Evolutionary conservation across 2,113 vertebrate species (phyloP), one percentile per base, ranked within the genome.

Genomic region (Chlorodrepanis virens): DNA sequence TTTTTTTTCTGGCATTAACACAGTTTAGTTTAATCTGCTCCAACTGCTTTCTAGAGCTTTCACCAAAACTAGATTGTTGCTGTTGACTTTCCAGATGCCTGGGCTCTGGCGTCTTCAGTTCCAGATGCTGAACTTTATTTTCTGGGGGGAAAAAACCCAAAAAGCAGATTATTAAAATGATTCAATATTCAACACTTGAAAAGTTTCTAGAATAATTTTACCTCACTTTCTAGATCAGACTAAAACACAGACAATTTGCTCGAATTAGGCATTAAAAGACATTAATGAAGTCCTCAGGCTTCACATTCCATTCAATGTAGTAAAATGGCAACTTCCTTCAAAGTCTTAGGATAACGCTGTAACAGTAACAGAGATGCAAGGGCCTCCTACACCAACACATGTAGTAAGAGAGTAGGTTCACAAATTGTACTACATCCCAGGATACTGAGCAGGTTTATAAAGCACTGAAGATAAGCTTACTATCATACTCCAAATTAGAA

Each of bases 21-120:
- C 56, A 80, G 61, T 94, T 97, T 22, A 81, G 70, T 82, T 74
- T 97, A 16, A 94, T 47, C 33, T 92, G 76, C 16, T 97, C 95
- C 33, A 96, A 60, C 27, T 96, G 93, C 61, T 93, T 97, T 61
- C 76, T 96, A 12, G 47, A 82, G 81, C 59, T 90, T 91, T 94
- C 92, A 68, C 47, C 37, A 81, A 81, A 95, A 91, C 78, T 83
- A 59, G 77, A 77, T 11, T 44, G 89, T 44, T 97, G 96, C 18
- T 94, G 92, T 29, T 92, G 92, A 74, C 33, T 96, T 95, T 97
- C 94, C 57, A 71, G 35, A 52, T 23, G 57, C 28, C 27, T 72
- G 17, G 45, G 33, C n/a, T 96, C 97, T 87, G 80, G 27, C 59
- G 84, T 23, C 52, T 95, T 97, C 68, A 71, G 76, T 24, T 98